Percentiles rank a stretch among this genome's conserved stretches.
These are phyloP conservation scores for Cyrtorhinus lividipennis DNA, from an alignment of 1,140 invertebrate genomes.

Conservation along the genomic window DNA sequence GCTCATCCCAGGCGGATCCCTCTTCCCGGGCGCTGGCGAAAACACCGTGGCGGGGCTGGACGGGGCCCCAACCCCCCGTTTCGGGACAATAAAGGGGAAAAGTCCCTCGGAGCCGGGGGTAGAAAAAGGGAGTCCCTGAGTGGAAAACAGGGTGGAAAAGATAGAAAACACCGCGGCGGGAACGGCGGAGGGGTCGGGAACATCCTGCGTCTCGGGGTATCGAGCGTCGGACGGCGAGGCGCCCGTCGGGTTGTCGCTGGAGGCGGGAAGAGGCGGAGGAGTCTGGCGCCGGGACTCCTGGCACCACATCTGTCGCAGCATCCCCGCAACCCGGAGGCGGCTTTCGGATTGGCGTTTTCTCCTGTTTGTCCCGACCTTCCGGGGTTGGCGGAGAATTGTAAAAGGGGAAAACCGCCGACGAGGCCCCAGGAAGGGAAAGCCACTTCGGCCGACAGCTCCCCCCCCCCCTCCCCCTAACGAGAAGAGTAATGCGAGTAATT, in stretches of 20 bases:
- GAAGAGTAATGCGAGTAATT: neutral
- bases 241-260: neutral
- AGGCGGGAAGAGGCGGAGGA: neutral
- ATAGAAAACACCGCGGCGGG: neutral
- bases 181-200: neutral
- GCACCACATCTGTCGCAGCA: slow-evolving; percentile 17
- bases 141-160: slow-evolving; percentile 7
- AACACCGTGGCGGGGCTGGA: neutral
- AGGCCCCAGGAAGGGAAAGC: no score
- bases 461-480: neutral
- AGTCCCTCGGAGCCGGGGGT: slow-evolving; percentile 5
- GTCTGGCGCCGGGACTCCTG: slow-evolving; percentile 15
- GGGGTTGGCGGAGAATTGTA: neutral
- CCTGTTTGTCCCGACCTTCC: neutral
- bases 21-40: neutral
- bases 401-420: neutral
- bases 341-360: neutral
- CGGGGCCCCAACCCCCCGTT: neutral
- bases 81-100: slow-evolving; percentile 14
- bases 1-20: neutral
- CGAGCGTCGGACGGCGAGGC: neutral
- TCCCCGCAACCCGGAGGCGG: neutral
- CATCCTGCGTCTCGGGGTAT: neutral
- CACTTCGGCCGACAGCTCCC: no score
- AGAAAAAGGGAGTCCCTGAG: neutral